These are phyloP conservation scores for Grammomys dolichurus DNA, from an alignment of 2,113 vertebrate genomes.

Conservation along the genomic window DNA sequence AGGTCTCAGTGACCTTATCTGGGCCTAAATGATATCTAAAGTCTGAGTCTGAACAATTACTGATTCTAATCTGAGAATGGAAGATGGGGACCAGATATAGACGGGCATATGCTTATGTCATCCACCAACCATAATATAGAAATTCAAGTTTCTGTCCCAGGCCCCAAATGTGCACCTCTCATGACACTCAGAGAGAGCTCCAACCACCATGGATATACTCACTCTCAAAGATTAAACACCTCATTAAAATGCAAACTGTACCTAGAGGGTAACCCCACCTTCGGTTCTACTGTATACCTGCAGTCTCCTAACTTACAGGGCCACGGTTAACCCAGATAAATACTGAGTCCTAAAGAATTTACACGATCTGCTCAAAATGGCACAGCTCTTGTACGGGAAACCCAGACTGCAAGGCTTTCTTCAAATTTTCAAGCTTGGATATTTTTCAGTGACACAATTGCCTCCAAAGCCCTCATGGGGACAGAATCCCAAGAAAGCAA, in stretches of 20 bases:
- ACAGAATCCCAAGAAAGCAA: background rate
- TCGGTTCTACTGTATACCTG: background rate
- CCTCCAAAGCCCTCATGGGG: background rate
- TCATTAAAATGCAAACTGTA: constrained; percentile 1
- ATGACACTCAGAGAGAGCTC: background rate
- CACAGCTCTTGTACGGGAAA: background rate
- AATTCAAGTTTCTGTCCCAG: background rate
- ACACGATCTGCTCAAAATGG: constrained; percentile 8
- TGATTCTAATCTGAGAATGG: constrained; percentile 10
- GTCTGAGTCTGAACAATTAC: background rate
- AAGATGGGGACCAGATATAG: background rate
- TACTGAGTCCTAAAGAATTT: background rate
- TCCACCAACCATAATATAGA: background rate
- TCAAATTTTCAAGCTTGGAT: constrained; percentile 37
- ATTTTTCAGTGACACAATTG: background rate
- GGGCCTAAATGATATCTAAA: background rate
- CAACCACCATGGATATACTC: background rate
- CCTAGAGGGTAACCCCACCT: background rate
- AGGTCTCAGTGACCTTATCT: background rate
- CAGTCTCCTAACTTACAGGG: constrained; percentile 15
- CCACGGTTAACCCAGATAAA: constrained; percentile 29
- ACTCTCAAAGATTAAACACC: background rate
- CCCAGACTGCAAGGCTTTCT: background rate
- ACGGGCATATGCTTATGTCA: background rate
- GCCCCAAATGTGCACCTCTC: background rate